Evolutionary conservation across 2,888 invertebrate species (phyloP).

Genomic region (Crematogaster levior): DNA sequence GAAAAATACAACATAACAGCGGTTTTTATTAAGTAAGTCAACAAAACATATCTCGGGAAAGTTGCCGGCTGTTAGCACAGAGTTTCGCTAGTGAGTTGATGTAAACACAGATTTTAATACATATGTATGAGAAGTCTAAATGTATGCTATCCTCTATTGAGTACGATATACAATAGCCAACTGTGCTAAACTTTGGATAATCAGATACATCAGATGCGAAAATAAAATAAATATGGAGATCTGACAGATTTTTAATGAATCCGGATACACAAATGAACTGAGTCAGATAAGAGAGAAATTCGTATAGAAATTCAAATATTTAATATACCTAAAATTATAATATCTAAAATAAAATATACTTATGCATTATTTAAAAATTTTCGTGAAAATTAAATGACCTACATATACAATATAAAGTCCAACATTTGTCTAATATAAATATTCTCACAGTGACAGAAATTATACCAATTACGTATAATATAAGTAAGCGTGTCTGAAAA

Average conservation of each 20-base stretch:
- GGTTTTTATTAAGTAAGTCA: conserved; percentile 1
- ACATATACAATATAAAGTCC: background rate
- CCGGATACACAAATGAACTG: background rate
- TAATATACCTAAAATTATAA: background rate
- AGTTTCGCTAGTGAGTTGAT: conserved; percentile 28
- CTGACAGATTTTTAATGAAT: background rate
- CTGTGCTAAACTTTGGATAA: conserved; percentile 3
- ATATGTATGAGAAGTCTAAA: conserved; percentile 40
- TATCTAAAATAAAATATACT: too few species aligned
- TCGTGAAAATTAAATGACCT: background rate
- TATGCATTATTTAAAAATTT: background rate
- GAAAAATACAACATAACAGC: background rate
- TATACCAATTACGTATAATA: too few species aligned
- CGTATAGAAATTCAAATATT: background rate
- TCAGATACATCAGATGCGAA: background rate
- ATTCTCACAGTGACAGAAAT: background rate
- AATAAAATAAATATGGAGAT: conserved; percentile 2
- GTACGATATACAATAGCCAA: conserved; percentile 32
- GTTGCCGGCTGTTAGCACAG: conserved; percentile 41
- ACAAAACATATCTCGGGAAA: conserved; percentile 45
- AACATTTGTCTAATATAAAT: background rate
- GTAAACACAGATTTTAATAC: conserved; percentile 34
- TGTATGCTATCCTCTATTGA: conserved; percentile 2
- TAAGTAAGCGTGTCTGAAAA: background rate
- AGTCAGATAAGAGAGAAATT: background rate